phyloP scores from a whole-genome alignment of 2,888 invertebrate species.

The Noctua comes region DNA sequence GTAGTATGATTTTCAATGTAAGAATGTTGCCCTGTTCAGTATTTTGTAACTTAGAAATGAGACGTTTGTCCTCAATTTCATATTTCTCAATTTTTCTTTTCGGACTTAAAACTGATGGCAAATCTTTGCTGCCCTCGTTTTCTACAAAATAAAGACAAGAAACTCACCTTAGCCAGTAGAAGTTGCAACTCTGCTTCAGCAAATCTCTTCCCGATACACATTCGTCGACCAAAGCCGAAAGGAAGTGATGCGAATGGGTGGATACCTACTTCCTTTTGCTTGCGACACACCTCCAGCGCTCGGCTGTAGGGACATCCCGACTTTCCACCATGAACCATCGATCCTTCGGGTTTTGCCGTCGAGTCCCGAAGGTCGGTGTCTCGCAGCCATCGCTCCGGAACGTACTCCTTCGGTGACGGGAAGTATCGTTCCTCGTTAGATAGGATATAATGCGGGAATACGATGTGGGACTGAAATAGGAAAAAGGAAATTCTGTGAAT shows the following conservation, averaged over 20 bases:
- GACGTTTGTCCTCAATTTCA: not conserved
- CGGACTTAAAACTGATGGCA: not conserved
- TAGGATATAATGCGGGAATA: slow-evolving; percentile 94
- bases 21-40: not conserved
- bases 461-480: slow-evolving; percentile 93
- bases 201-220: slow-evolving; percentile 94
- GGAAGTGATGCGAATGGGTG: slow-evolving; percentile 94
- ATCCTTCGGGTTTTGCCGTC: slow-evolving; percentile 53
- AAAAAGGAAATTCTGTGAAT: slow-evolving; percentile 15
- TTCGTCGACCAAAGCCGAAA: slow-evolving; percentile 94
- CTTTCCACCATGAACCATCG: slow-evolving; percentile 19
- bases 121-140: not conserved
- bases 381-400: slow-evolving; percentile 95
- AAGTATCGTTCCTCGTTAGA: slow-evolving; percentile 94
- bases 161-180: slow-evolving; percentile 92
- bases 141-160: not conserved
- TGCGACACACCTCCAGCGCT: slow-evolving; percentile 75
- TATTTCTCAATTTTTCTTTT: not conserved
- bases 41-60: not conserved
- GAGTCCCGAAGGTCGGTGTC: slow-evolving; percentile 72
- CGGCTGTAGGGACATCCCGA: slow-evolving; percentile 59
- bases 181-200: slow-evolving; percentile 95
- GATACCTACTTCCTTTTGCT: slow-evolving; percentile 90
- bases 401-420: slow-evolving; percentile 92
- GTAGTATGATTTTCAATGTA: not conserved